phyloP scores from a whole-genome alignment of 2,113 vertebrate species.

The Mastomys natalensis region DNA sequence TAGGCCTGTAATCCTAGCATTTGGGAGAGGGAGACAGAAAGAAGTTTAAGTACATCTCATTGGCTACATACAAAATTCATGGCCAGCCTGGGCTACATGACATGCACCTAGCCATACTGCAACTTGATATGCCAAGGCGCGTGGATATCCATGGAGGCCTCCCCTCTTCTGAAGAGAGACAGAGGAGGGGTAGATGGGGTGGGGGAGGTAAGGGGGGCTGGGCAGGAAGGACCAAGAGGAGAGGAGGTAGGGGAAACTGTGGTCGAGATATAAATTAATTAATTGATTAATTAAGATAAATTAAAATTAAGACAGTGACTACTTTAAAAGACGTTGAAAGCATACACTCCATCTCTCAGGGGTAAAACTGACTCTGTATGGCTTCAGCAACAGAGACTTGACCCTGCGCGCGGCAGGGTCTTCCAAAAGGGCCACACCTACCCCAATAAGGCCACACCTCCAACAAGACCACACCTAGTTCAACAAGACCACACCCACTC shows the following conservation, averaged over 20 bases:
- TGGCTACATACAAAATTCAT: background rate
- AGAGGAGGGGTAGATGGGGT: background rate
- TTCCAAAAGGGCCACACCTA: too few species aligned
- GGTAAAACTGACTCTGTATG: background rate
- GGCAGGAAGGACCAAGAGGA: background rate
- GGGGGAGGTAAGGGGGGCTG: background rate
- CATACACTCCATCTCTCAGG: too few species aligned
- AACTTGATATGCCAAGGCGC: background rate
- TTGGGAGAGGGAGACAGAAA: background rate
- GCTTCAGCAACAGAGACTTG: background rate
- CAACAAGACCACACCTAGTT: too few species aligned
- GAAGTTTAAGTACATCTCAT: background rate
- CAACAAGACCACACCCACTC: too few species aligned
- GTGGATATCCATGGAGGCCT: background rate
- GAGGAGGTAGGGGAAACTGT: background rate
- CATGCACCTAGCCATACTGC: background rate
- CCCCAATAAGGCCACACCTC: too few species aligned
- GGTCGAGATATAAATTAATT: background rate
- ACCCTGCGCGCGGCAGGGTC: background rate
- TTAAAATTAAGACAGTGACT: background rate
- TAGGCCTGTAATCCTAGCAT: background rate
- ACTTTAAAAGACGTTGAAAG: background rate
- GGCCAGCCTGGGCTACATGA: background rate
- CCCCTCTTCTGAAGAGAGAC: background rate
- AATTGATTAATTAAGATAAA: background rate